Conservation (phyloP, 2,888 invertebrate species). For the Eucera pruinosa region DNA sequence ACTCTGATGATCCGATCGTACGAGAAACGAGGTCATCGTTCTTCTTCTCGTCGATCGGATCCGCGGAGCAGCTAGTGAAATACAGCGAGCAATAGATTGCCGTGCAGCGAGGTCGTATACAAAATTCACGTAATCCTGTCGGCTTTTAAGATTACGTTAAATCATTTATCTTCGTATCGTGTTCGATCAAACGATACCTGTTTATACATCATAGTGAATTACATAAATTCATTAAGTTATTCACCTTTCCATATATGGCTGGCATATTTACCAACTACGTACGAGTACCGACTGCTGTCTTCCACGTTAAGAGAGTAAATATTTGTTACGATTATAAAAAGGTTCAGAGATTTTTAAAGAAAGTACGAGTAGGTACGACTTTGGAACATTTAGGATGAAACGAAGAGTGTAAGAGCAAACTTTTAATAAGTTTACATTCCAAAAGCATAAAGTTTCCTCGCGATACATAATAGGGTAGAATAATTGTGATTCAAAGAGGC, state of each 20-base stretch:
- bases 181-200: neutral
- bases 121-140: constrained; percentile 20
- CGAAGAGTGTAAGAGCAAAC: too few relatives aligned
- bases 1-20: constrained; percentile 63
- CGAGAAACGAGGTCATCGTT: constrained; percentile 45
- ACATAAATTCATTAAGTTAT: neutral
- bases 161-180: constrained; percentile 23
- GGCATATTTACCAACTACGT: neutral
- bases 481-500: too few relatives aligned
- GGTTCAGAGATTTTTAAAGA: neutral
- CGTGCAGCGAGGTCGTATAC: constrained; percentile 12
- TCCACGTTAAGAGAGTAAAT: neutral
- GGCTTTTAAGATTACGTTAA: constrained; percentile 4
- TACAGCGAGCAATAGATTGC: constrained; percentile 17
- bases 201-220: constrained; percentile 8
- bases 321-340: neutral
- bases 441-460: too few relatives aligned
- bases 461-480: too few relatives aligned
- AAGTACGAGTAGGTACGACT: too few relatives aligned
- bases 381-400: too few relatives aligned
- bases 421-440: too few relatives aligned
- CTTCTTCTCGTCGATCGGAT: constrained; percentile 29
- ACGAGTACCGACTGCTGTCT: neutral
- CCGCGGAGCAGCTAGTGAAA: neutral
- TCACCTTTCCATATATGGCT: neutral